Evolutionary conservation across 2,888 invertebrate genomes (phyloP).

Genomic region (Drosophila buzzatii): DNA sequence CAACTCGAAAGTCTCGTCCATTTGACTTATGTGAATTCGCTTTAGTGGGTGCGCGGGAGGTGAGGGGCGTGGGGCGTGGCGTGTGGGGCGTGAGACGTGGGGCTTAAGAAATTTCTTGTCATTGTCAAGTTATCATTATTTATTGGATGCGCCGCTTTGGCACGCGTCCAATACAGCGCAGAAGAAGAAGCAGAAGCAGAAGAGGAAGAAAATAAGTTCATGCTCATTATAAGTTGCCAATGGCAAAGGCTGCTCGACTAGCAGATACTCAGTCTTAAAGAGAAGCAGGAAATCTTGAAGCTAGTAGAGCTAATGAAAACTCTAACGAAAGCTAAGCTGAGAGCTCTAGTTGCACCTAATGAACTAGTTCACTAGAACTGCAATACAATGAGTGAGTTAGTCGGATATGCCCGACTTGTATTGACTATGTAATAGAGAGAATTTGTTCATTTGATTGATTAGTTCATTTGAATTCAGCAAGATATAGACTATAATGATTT

Average conservation of each 20-base stretch:
- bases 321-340: background rate
- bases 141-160: slow-evolving; percentile 73
- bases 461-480: background rate
- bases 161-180: slow-evolving; percentile 51
- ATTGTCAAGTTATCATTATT: slow-evolving; percentile 76
- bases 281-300: background rate
- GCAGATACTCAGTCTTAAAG: background rate
- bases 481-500: too few species aligned
- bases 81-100: background rate
- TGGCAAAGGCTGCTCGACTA: background rate
- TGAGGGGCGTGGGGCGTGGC: slow-evolving; percentile 3
- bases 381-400: background rate
- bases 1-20: slow-evolving; percentile 46
- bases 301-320: background rate
- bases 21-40: slow-evolving; percentile 45
- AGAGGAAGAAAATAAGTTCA: slow-evolving; percentile 2
- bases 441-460: background rate
- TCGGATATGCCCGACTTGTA: background rate
- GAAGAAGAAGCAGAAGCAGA: background rate
- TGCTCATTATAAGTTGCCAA: background rate
- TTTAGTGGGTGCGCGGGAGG: background rate
- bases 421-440: background rate
- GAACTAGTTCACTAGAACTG: background rate
- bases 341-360: background rate
- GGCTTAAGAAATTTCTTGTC: slow-evolving; percentile 46